Percentiles rank a stretch among this genome's conserved stretches.
Evolutionary conservation across 1,140 invertebrate species (phyloP).

Genomic region (Drosophila takahashii): DNA sequence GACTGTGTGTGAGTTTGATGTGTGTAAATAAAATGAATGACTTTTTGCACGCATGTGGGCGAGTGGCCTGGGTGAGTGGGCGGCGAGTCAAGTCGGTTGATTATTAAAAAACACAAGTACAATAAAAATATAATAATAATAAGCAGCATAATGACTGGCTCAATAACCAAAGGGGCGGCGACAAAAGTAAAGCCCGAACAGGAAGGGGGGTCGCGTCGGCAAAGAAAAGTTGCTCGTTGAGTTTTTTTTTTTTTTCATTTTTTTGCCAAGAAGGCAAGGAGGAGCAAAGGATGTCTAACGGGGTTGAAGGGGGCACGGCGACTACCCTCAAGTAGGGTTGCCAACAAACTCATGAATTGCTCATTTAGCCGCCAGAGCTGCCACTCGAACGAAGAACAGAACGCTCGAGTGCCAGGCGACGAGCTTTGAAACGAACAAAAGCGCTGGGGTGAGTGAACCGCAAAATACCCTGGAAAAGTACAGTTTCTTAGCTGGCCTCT

Average conservation of each 20-base stretch:
- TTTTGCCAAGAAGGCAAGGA: not conserved
- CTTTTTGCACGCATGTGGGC: slow-evolving; percentile 72
- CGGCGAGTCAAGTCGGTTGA: slow-evolving; percentile 66
- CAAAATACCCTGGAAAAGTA: slow-evolving; percentile 10
- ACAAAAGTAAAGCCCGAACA: slow-evolving; percentile 30
- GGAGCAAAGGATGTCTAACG: slow-evolving; percentile 39
- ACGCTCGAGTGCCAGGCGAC: slow-evolving; percentile 57
- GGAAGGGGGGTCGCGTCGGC: not conserved
- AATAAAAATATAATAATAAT: slow-evolving; percentile 72
- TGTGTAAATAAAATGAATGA: slow-evolving; percentile 62
- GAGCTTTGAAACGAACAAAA: slow-evolving; percentile 25
- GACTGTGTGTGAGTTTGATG: slow-evolving; percentile 20
- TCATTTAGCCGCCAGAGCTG: slow-evolving; percentile 75
- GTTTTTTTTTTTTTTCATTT: not conserved
- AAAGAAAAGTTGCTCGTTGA: slow-evolving; percentile 12
- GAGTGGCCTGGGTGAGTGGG: slow-evolving; percentile 21
- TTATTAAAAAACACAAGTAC: slow-evolving; percentile 79
- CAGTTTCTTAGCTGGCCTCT: no score
- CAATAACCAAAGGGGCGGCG: slow-evolving; percentile 50
- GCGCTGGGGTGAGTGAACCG: not conserved
- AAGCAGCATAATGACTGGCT: slow-evolving; percentile 59
- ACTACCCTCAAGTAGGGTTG: slow-evolving; percentile 68
- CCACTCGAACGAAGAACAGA: slow-evolving; percentile 60
- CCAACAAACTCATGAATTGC: slow-evolving; percentile 80
- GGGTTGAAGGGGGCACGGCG: slow-evolving; percentile 1